Percentiles rank a stretch among this genome's conserved stretches.
Evolutionary conservation across 2,113 vertebrate species (phyloP).

Genomic region (Miniopterus natalensis): DNA sequence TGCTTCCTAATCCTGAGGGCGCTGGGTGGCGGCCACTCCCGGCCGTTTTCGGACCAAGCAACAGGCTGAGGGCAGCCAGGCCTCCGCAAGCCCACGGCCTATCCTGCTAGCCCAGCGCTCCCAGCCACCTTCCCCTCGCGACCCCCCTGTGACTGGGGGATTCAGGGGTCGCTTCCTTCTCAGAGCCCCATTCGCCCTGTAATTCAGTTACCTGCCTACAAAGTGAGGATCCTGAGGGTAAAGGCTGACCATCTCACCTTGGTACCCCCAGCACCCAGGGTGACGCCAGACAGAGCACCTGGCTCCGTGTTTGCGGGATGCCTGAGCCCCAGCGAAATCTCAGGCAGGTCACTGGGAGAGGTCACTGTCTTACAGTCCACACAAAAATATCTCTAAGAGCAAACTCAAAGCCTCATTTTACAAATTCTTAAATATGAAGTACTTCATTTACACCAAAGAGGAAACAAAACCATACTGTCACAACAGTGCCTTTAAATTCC

Average conservation of each 20-base stretch:
- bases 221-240: neutral
- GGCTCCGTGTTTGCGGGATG: too few species aligned
- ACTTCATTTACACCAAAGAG: slow-evolving; percentile 10
- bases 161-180: neutral
- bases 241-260: neutral
- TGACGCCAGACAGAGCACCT: neutral
- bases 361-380: neutral
- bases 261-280: neutral
- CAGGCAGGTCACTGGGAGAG: neutral
- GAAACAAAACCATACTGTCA: neutral
- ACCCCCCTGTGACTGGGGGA: neutral
- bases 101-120: neutral
- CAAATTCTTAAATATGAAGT: neutral
- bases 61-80: too few species aligned
- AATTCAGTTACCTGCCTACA: neutral
- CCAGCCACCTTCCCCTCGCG: neutral
- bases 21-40: too few species aligned
- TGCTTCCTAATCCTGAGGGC: too few species aligned
- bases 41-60: too few species aligned
- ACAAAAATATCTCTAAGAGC: neutral
- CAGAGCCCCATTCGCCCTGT: neutral
- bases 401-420: neutral
- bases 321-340: neutral
- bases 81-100: neutral
- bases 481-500: neutral